These are phyloP conservation scores for Hydrozoanthus tunicans DNA, from an alignment of 64 coral and sea anemone genomes.

Conservation along the genomic window DNA sequence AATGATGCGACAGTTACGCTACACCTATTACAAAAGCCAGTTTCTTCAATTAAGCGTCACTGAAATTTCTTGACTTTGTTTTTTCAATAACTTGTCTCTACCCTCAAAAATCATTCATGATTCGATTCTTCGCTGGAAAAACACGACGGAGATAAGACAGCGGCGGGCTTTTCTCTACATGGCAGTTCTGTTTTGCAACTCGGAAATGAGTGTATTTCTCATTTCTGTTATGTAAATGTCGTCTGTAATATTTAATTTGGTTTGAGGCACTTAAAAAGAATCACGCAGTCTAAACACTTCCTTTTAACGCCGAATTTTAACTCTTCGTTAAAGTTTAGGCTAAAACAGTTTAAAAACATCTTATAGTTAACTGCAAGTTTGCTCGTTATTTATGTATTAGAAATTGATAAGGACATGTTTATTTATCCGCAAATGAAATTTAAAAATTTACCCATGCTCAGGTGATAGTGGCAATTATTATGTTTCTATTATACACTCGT, in stretches of 20 bases:
- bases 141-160: neutral
- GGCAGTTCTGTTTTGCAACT: neutral
- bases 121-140: neutral
- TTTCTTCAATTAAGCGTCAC: neutral
- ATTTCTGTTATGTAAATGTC: slow-evolving; percentile 7
- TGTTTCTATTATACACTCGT: no score
- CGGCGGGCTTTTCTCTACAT: neutral
- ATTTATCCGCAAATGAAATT: neutral
- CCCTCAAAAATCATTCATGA: neutral
- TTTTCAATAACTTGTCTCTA: neutral
- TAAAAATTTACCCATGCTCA: neutral
- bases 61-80: neutral
- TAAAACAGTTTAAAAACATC: neutral
- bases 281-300: no score
- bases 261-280: neutral
- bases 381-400: no score
- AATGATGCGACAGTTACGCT: neutral
- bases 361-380: no score
- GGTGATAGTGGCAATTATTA: neutral
- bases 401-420: neutral
- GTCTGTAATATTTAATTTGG: neutral
- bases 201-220: slow-evolving; percentile 25
- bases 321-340: neutral
- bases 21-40: neutral
- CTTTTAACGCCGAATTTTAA: no score